These are phyloP conservation scores for Macrotis lagotis DNA, from an alignment of 2,113 vertebrate genomes.

Conservation along the genomic window DNA sequence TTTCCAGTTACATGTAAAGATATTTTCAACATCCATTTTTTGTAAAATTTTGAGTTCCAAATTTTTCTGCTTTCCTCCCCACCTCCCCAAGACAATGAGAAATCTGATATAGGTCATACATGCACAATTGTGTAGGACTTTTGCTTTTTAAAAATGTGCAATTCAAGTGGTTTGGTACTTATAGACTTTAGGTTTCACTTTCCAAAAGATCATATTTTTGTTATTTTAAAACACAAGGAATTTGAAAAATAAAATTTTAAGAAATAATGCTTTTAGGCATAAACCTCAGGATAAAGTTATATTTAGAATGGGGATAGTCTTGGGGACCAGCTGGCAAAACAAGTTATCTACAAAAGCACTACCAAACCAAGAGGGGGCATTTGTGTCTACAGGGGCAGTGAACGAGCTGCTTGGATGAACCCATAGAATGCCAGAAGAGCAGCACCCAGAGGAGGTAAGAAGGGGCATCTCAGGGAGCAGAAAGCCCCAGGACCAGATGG, in stretches of 20 bases:
- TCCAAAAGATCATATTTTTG: not conserved
- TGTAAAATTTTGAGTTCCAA: no score
- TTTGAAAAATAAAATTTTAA: not conserved
- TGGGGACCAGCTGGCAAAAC: not conserved
- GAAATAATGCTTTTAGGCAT: not conserved
- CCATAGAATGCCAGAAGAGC: not conserved
- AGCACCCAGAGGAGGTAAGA: not conserved
- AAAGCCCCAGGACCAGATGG: constrained; percentile 62
- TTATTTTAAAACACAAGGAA: constrained; percentile 2
- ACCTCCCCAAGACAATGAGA: no score
- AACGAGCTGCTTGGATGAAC: not conserved
- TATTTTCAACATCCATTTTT: no score
- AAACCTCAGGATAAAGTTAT: fast-evolving
- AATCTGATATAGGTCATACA: no score
- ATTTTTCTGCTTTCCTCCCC: no score
- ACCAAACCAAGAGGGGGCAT: not conserved
- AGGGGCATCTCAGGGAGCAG: not conserved
- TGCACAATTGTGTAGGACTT: no score
- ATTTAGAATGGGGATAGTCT: not conserved
- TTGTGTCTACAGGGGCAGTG: not conserved
- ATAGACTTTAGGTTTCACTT: not conserved
- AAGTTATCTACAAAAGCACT: not conserved
- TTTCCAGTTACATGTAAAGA: no score
- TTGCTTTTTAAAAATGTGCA: not conserved
- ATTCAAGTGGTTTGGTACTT: not conserved